Base-by-base conservation (phyloP, 2,797 vertebrate genomes). In the Macropodus opercularis region DNA sequence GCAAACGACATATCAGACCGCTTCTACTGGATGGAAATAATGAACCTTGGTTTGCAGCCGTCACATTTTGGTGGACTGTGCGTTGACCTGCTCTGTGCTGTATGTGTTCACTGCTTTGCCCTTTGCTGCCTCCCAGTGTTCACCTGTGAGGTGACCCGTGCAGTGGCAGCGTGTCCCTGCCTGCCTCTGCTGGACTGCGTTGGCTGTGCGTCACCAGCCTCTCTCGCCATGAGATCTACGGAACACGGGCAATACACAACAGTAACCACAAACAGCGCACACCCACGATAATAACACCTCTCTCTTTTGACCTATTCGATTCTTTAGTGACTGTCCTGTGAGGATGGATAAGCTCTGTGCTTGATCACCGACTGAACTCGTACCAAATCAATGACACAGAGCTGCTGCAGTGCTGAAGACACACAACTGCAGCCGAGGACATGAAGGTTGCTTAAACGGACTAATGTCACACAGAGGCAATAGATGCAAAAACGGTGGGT, bases 71-170 rank as follows among this genome's bases (percentile, higher is more conserved):
- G 24, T 34, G 32, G 38, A 1, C 17, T 51, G 4, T 32, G 38
- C 19, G n/a, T 38, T 22, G 2, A 17, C 18, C 19, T 9, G 1
- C 22, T 63, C n/a, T 63, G 15, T 60, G 15, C 72, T 75, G 21
- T 79, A 34, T 75, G 41, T 72, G 26, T 75, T 19, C 55, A 91
- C 40, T 91, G 90, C 51, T 89, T 87, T 63, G 90, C 90, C 32
- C 55, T 90, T 17, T 92, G 92, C 83, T 93, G 92, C 82, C 84
- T 93, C 75, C 90, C 90, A 26, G 58, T 92, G 67, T 91, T 91
- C 43, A 89, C 86, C 51, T 92, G 90, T 75, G 89, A 90, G 79
- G 90, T 86, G 41, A 89, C 86, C 47, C 69, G 63, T 3, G 80
- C 77, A 0, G 83, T 76, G 5, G 91, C 89, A 3, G 87, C 60